Evolutionary conservation across 2,113 vertebrate species (phyloP), one percentile per base, ranked within the genome.

Genomic region (Melanerpes formicivorus): DNA sequence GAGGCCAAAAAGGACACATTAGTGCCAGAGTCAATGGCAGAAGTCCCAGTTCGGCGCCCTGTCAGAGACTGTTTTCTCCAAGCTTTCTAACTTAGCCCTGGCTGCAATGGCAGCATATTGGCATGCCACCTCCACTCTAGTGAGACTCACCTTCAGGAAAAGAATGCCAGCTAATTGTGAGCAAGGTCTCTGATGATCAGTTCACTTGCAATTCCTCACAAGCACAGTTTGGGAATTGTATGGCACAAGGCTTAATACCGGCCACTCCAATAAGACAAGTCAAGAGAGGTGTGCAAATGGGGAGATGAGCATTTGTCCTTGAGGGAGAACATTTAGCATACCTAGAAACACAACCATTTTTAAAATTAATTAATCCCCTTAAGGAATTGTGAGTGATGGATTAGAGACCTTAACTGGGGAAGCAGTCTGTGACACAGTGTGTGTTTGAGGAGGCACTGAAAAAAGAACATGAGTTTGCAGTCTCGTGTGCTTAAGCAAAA

Each of bases 291-390:
- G 74, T 81, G 83, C 74, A 90, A 94, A 90, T 18, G 44, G 70
- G 92, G 76, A 90, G 93, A 93, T 52, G 77, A 96, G 80, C 83
- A 81, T 90, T 96, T 96, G 93, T 92, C 96, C 96, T 96, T 96
- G 95, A 96, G 88, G 86, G 80, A 96, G 92, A 93, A 91, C 87
- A 0, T 79, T 93, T 92, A 96, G 84, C 88, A 96, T 92, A 96
- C 77, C 80, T 93, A 93, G 93, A 94, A 96, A 96, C 90, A 94
- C 77, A 95, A 95, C 90, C 86, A 93, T 96, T 96, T 96, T 95
- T 94, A 66, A 96, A 96, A 96, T 96, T 96, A 96, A 95, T 96
- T 96, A 94, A 96, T 96, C 90, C 93, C 95, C 93, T 96, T 93
- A 96, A 95, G 95, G 95, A 95, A 92, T 15, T 84, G 88, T 94